A percentile compares a stretch with the other conserved stretches of the same genome.
Evolutionary conservation across 1,140 invertebrate species (phyloP).

Genomic region (Zaprionus kolodkinae): DNA sequence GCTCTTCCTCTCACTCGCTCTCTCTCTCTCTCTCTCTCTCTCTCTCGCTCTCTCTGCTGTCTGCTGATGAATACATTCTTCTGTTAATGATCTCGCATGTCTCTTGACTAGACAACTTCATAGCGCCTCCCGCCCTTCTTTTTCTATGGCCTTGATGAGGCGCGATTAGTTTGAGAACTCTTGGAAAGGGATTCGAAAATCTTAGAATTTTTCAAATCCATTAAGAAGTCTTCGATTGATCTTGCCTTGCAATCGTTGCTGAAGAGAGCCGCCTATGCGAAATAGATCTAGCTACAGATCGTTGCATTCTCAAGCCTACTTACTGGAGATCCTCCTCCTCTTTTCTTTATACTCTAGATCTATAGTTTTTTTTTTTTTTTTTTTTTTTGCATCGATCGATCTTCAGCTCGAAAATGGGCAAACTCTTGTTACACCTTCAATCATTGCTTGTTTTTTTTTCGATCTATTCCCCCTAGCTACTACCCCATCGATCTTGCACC

Average conservation of each 20-base stretch:
- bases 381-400: too few species aligned
- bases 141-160: constrained; percentile 7
- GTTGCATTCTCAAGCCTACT: too few species aligned
- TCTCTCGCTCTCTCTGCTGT: too few species aligned
- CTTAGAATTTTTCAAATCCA: neutral
- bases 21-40: neutral
- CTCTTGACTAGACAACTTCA: constrained; percentile 35
- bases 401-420: too few species aligned
- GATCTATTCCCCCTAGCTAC: too few species aligned
- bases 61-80: constrained; percentile 32
- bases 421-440: too few species aligned
- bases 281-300: too few species aligned
- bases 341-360: too few species aligned
- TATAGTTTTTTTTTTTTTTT: too few species aligned
- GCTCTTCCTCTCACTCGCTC: neutral
- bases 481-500: neutral
- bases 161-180: neutral
- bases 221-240: neutral
- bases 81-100: constrained; percentile 41
- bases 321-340: too few species aligned
- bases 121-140: neutral
- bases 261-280: too few species aligned
- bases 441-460: too few species aligned
- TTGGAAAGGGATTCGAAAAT: neutral
- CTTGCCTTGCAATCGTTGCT: neutral